These are phyloP conservation scores for Vimba vimba DNA, from an alignment of 2,113 vertebrate species.

Conservation along the genomic window DNA sequence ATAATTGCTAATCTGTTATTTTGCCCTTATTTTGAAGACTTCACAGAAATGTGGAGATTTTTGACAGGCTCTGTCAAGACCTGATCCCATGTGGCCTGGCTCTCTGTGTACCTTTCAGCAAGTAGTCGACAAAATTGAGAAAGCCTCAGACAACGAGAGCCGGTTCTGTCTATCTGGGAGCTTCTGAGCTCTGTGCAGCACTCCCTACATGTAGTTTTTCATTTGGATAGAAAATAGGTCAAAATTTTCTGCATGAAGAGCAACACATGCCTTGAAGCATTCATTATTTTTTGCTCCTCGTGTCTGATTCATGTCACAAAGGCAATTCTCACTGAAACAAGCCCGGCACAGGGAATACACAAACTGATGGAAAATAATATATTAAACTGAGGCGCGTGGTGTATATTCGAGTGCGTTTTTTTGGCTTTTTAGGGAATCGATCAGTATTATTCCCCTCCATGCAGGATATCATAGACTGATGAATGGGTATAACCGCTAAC, in stretches of 20 bases:
- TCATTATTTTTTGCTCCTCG: not conserved
- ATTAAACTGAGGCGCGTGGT: not conserved
- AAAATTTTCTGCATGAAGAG: slow-evolving; percentile 32
- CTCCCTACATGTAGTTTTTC: not conserved
- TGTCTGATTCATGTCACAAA: not conserved
- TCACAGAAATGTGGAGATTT: slow-evolving; percentile 22
- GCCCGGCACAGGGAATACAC: not conserved
- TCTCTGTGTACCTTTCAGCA: not conserved
- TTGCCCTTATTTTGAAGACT: slow-evolving; percentile 60
- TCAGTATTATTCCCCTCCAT: not conserved
- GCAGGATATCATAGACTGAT: not conserved
- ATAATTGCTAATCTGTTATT: slow-evolving; percentile 75
- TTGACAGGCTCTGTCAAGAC: slow-evolving; percentile 47
- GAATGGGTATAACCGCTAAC: slow-evolving; percentile 49
- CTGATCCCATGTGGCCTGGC: slow-evolving; percentile 27
- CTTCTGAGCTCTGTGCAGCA: not conserved
- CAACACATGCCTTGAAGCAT: slow-evolving; percentile 37
- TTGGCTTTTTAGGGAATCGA: not conserved
- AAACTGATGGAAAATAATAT: not conserved
- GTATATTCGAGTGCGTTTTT: not conserved
- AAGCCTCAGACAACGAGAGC: not conserved
- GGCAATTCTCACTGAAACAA: not conserved
- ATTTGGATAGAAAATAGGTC: slow-evolving; percentile 43
- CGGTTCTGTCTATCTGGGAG: not conserved
- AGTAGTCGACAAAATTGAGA: slow-evolving; percentile 45